Conservation (phyloP, 2,797 vertebrate species). For the Lithobates sylvaticus region DNA sequence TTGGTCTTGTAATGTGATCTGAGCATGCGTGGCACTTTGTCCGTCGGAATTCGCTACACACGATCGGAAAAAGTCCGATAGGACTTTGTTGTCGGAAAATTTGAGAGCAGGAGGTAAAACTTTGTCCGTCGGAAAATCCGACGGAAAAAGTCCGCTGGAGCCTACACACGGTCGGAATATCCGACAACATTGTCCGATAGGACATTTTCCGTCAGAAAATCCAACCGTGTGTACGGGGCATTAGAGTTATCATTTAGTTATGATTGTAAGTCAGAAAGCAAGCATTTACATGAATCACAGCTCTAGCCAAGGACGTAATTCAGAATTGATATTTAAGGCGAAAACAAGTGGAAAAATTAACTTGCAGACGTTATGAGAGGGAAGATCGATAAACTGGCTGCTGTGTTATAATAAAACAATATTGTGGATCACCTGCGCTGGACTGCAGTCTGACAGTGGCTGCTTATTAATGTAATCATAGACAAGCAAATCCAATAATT, state of each 20-base stretch:
- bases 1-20: no score
- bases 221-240: no score
- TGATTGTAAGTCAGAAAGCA: background rate
- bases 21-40: no score
- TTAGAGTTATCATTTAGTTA: background rate
- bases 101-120: no score
- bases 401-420: slow-evolving; percentile 32
- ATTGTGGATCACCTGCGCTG: slow-evolving; percentile 33
- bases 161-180: no score
- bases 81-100: no score
- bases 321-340: slow-evolving; percentile 9
- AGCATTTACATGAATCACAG: background rate
- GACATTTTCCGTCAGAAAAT: no score
- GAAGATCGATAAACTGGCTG: slow-evolving; percentile 26
- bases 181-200: no score
- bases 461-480: slow-evolving; percentile 37
- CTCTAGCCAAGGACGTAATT: background rate
- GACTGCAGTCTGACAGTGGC: slow-evolving; percentile 35
- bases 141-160: no score
- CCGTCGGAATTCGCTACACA: no score
- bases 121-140: no score
- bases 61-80: no score
- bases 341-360: slow-evolving; percentile 29
- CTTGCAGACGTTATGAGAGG: background rate
- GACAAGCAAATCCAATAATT: slow-evolving; percentile 37